Conservation (phyloP, 2,113 vertebrate species). For the Cyprinus carpio region DNA sequence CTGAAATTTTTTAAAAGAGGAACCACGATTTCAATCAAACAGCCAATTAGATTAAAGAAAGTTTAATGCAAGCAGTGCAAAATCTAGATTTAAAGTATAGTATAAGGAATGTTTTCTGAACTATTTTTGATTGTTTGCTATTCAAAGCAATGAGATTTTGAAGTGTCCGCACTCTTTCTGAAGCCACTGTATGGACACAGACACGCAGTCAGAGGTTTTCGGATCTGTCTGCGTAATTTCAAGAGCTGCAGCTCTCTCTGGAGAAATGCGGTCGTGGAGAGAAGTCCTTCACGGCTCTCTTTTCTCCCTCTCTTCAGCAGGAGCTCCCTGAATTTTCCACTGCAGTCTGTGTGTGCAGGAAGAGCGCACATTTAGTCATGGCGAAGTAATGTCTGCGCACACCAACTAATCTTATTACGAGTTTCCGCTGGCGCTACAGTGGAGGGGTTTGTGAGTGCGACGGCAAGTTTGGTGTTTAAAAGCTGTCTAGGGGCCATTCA, state of each 20-base stretch:
- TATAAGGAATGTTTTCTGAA: too few species aligned
- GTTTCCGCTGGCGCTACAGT: constrained; percentile 87
- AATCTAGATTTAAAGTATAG: too few species aligned
- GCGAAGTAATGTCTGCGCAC: constrained; percentile 92
- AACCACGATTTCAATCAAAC: too few species aligned
- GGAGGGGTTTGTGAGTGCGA: constrained; percentile 80
- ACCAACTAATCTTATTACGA: constrained; percentile 93
- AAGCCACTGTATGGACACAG: too few species aligned
- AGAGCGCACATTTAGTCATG: constrained; percentile 90
- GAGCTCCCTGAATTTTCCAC: constrained; percentile 86
- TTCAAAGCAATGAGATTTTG: too few species aligned
- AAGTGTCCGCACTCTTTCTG: not conserved
- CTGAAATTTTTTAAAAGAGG: too few species aligned
- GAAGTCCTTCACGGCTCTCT: constrained; percentile 1
- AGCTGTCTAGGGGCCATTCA: constrained; percentile 43
- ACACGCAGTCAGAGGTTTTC: not conserved
- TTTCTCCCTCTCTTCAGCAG: constrained; percentile 34
- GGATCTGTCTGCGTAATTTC: constrained; percentile 13
- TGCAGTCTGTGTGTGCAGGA: constrained; percentile 77
- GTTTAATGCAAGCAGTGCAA: too few species aligned
- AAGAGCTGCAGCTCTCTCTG: constrained; percentile 5
- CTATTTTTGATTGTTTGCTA: too few species aligned
- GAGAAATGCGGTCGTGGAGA: constrained; percentile 27
- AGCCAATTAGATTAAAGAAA: too few species aligned
- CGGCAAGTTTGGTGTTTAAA: constrained; percentile 40